Percentiles rank a stretch among this genome's conserved stretches.
Conservation (phyloP, 2,888 invertebrate species). For the Protonemura montana region DNA sequence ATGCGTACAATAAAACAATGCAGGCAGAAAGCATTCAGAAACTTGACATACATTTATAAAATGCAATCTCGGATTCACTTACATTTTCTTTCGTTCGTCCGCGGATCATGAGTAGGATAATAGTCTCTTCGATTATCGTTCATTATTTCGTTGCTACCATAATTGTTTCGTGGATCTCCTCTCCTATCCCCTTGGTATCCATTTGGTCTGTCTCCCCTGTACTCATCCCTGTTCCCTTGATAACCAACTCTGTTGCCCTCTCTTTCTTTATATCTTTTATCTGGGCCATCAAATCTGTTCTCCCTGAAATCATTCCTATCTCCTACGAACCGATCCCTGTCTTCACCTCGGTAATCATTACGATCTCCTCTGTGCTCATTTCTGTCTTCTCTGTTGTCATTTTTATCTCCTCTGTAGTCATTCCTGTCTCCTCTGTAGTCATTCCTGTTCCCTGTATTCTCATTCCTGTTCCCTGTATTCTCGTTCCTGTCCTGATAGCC, state of each 20-base stretch:
- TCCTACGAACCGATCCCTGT: background rate
- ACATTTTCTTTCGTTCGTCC: background rate
- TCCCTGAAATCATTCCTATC: background rate
- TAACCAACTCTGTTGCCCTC: constrained; percentile 2
- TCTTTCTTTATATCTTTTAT: background rate
- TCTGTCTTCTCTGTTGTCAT: background rate
- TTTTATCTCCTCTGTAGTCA: background rate
- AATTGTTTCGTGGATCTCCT: background rate
- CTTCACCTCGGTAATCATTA: constrained; percentile 5
- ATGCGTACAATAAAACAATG: too few relatives aligned
- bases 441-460: background rate
- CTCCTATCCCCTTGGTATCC: background rate
- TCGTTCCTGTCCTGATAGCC: background rate
- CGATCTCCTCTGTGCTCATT: background rate
- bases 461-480: background rate
- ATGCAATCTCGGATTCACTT: too few relatives aligned
- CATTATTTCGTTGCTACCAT: constrained; percentile 12
- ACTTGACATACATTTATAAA: too few relatives aligned
- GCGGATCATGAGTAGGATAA: background rate
- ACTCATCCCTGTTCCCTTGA: background rate
- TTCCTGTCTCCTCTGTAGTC: constrained; percentile 18
- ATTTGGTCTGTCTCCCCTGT: background rate
- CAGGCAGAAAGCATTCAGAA: too few relatives aligned
- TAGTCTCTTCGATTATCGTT: background rate
- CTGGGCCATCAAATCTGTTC: background rate